Evolutionary conservation across 2,797 vertebrate genomes (phyloP).

Genomic region (Pristis pectinata): DNA sequence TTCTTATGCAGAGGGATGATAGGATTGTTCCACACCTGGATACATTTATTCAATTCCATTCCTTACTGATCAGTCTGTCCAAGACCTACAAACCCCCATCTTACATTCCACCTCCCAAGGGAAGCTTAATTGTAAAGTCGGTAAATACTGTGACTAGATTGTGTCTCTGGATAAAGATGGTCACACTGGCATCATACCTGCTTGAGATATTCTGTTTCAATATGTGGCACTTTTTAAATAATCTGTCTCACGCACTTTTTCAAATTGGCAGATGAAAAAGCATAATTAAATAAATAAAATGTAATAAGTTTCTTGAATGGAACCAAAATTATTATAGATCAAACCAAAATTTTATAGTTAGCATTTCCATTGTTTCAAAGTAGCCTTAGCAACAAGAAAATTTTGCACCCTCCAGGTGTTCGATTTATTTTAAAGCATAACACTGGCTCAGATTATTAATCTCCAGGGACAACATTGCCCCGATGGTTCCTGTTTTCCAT

Average conservation of each 20-base stretch:
- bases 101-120: background rate
- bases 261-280: background rate
- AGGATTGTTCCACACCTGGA: background rate
- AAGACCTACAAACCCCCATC: background rate
- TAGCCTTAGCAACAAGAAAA: background rate
- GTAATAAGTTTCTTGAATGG: background rate
- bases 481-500: background rate
- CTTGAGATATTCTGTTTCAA: background rate
- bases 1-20: too few species aligned
- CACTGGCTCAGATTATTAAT: constrained; percentile 4
- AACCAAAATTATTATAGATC: background rate
- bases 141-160: background rate
- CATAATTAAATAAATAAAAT: background rate
- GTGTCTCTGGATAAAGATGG: background rate
- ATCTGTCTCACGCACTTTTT: background rate
- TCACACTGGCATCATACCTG: background rate
- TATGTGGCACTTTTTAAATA: background rate
- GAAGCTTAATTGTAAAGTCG: background rate
- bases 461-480: background rate
- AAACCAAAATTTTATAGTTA: background rate
- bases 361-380: background rate
- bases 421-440: background rate
- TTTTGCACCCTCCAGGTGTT: background rate
- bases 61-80: background rate
- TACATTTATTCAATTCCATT: background rate